phyloP scores from a whole-genome alignment of 2,797 vertebrate genomes.

The Poeciliopsis presidionis region DNA sequence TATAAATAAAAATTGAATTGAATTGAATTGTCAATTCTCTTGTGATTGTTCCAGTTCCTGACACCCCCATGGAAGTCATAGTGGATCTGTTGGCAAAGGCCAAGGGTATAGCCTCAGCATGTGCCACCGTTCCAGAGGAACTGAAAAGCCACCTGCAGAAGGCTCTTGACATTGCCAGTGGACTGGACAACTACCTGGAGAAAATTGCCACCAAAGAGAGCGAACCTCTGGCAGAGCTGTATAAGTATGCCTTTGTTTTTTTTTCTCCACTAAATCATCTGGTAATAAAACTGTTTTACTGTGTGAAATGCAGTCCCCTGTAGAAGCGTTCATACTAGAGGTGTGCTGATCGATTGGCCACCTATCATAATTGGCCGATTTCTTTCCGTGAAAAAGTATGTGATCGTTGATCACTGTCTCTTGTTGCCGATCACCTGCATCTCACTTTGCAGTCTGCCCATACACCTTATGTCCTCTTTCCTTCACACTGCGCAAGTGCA shows the following conservation, averaged over 20 bases:
- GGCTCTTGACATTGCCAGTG: constrained; percentile 78
- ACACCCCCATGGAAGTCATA: constrained; percentile 76
- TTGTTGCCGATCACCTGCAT: too few relatives aligned
- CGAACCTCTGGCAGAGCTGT: constrained; percentile 70
- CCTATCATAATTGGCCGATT: too few relatives aligned
- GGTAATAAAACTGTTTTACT: not conserved
- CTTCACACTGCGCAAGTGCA: too few relatives aligned
- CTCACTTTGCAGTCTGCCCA: too few relatives aligned
- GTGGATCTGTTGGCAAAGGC: constrained; percentile 81
- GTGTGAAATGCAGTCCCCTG: not conserved
- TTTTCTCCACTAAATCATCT: not conserved
- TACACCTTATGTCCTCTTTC: too few relatives aligned
- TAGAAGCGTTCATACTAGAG: not conserved
- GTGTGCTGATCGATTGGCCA: too few relatives aligned
- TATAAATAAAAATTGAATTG: too few relatives aligned
- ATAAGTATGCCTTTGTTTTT: constrained; percentile 49
- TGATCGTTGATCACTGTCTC: too few relatives aligned
- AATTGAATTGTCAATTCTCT: not conserved
- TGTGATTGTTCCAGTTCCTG: constrained; percentile 65
- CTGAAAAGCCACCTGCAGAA: constrained; percentile 72
- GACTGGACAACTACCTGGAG: constrained; percentile 77
- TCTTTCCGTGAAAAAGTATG: too few relatives aligned
- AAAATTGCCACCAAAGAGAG: constrained; percentile 71
- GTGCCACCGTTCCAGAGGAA: constrained; percentile 71
- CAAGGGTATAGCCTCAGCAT: constrained; percentile 66